Evolutionary conservation across 2,113 vertebrate species (phyloP), one percentile per base, ranked within the genome.

Genomic region (Rostratula benghalensis): DNA sequence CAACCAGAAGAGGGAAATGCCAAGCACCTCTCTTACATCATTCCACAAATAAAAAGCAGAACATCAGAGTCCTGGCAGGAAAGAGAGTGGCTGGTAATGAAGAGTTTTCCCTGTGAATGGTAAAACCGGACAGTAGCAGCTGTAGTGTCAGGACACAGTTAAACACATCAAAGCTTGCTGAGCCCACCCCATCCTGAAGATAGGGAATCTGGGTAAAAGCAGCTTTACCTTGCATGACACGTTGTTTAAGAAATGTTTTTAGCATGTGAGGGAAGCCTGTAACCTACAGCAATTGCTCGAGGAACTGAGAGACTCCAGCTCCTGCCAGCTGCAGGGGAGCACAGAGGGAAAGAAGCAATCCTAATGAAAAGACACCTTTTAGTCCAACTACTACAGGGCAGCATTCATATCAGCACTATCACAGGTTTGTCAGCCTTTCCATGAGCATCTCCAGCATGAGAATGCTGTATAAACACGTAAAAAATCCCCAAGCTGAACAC

Each of bases 391-490:
- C 23, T 83, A 78, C 28, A 87, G 37, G 28, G 57, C 16, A 65
- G 27, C 48, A 73, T 61, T 87, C 53, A 9, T 41, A 73, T 69
- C 22, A 45, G 53, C 24, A 68, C 35, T 68, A 50, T 39, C 54
- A 71, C 37, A 87, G 43, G 75, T 75, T 39, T 76, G 17, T 61
- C 56, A 89, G 74, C n/a, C 74, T 76, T 85, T 76, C 43, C 61
- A 65, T 0, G 1, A 71, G 21, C 3, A 15, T 51, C 33, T 93
- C 73, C 37, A 89, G 30, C 0, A 0, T 19, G 4, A 61, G 28
- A 63, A 85, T 35, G 39, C 25, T 30, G 51, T 39, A 82, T 7
- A 75, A 60, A 21, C 27, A 35, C 31, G 17, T 37, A 30, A 68
- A 91, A 95, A 28, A 7, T 78, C 51, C 10, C 18, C 2, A 10